Percentiles rank a stretch among this genome's conserved stretches.
Conservation (phyloP, 2,113 vertebrate genomes). For the Mastomys natalensis region DNA sequence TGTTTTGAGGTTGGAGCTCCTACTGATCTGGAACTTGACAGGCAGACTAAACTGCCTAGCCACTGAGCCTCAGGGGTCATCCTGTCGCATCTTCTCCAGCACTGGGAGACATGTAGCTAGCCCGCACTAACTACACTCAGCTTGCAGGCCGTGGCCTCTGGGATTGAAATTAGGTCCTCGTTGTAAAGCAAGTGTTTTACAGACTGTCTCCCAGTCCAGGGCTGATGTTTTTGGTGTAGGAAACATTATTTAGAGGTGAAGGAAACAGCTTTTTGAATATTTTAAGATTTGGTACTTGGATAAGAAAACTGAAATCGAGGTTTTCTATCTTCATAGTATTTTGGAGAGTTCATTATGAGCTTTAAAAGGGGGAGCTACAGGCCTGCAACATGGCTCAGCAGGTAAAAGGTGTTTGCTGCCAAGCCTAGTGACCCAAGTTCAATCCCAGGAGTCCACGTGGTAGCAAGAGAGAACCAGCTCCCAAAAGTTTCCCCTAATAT, state of each 20-base stretch:
- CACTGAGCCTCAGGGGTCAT: neutral
- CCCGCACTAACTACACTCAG: neutral
- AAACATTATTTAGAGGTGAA: conserved; percentile 23
- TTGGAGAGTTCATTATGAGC: neutral
- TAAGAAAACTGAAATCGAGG: conserved; percentile 47
- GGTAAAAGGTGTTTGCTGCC: neutral
- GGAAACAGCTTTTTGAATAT: conserved; percentile 5
- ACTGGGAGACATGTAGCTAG: too few species aligned
- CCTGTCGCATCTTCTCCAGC: neutral
- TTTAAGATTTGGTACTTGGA: conserved; percentile 34
- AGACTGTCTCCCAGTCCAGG: neutral
- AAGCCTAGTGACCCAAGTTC: neutral
- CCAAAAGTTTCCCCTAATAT: neutral
- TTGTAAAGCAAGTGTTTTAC: neutral
- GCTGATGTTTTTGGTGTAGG: neutral
- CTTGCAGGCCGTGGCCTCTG: neutral
- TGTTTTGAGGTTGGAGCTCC: neutral
- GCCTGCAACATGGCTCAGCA: neutral
- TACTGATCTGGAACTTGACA: neutral
- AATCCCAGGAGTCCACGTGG: neutral
- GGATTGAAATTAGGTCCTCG: neutral
- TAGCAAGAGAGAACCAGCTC: too few species aligned
- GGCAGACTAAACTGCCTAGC: neutral
- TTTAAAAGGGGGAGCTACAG: neutral
- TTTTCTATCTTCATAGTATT: neutral